Percentiles rank a stretch among this genome's conserved stretches.
Conservation (phyloP, 2,888 invertebrate species). For the Blastobasis lacticolella region DNA sequence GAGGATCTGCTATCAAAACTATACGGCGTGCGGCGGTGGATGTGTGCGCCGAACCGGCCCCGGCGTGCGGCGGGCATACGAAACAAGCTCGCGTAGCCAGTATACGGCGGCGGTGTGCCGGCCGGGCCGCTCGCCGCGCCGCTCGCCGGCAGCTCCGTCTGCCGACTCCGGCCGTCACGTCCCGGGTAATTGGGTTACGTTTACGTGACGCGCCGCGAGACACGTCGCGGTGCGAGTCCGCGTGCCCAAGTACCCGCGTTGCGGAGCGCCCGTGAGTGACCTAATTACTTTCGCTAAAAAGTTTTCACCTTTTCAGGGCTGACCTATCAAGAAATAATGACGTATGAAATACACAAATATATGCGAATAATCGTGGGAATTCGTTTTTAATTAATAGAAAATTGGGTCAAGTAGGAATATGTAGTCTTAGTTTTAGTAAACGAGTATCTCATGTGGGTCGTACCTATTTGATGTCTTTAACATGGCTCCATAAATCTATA, state of each 20-base stretch:
- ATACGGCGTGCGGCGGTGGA: conserved; percentile 45
- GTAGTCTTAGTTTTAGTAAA: too few species aligned
- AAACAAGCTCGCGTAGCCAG: conserved; percentile 50
- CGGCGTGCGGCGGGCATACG: conserved; percentile 54
- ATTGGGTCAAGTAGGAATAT: too few species aligned
- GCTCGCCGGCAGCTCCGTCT: conserved; percentile 31
- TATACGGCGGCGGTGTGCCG: conserved; percentile 61
- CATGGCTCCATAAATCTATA: too few species aligned
- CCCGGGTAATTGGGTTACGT: conserved; percentile 67
- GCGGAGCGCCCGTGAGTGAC: conserved; percentile 41
- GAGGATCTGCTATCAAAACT: conserved; percentile 59
- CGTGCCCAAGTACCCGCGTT: conserved; percentile 25
- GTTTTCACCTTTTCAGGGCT: conserved; percentile 4
- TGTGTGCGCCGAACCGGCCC: conserved; percentile 64
- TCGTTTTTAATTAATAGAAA: too few species aligned
- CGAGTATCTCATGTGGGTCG: too few species aligned
- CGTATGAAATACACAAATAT: too few species aligned
- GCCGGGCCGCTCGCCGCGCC: conserved; percentile 17
- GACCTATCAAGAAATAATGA: too few species aligned
- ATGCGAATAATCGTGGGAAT: too few species aligned
- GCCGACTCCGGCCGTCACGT: conserved; percentile 63
- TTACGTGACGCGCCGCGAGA: conserved; percentile 57
- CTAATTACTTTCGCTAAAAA: conserved; percentile 58
- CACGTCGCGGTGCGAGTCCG: conserved; percentile 35
- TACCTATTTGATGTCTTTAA: too few species aligned